Conservation (phyloP, 2,888 invertebrate genomes). For the Eristalis intricaria region DNA sequence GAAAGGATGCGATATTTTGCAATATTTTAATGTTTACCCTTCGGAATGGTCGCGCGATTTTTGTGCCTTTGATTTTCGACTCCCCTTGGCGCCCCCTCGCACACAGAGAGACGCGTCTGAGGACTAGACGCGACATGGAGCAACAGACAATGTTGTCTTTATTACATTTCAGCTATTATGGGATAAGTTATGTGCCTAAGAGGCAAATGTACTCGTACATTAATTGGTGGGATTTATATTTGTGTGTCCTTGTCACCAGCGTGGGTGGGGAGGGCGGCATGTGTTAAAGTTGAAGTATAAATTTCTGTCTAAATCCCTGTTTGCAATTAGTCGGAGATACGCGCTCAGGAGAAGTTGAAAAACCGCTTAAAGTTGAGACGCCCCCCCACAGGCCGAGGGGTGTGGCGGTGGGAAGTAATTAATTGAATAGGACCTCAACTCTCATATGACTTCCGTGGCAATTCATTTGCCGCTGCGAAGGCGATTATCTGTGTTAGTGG, state of each 20-base stretch:
- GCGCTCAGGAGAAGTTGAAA: constrained; percentile 33
- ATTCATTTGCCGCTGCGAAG: constrained; percentile 27
- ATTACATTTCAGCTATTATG: constrained; percentile 67
- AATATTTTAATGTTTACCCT: constrained; percentile 58
- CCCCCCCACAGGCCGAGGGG: neutral
- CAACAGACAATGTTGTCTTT: constrained; percentile 72
- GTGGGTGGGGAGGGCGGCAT: neutral
- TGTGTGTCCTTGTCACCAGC: constrained; percentile 38
- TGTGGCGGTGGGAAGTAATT: constrained; percentile 53
- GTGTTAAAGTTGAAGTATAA: constrained; percentile 43
- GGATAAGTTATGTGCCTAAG: constrained; percentile 67
- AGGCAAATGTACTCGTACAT: constrained; percentile 57
- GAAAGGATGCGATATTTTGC: constrained; percentile 54
- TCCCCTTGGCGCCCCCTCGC: neutral
- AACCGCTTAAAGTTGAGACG: constrained; percentile 31
- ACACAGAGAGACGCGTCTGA: neutral
- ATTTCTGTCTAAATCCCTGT: constrained; percentile 45
- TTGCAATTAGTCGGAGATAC: constrained; percentile 13
- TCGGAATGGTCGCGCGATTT: constrained; percentile 53
- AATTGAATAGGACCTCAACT: constrained; percentile 51
- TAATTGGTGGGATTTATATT: constrained; percentile 68
- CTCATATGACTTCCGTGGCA: constrained; percentile 25
- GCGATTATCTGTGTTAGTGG: constrained; percentile 62
- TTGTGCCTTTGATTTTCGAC: constrained; percentile 58
- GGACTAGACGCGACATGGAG: constrained; percentile 40